These are phyloP conservation scores for Etheostoma cragini DNA, from an alignment of 2,113 vertebrate species.

Conservation along the genomic window DNA sequence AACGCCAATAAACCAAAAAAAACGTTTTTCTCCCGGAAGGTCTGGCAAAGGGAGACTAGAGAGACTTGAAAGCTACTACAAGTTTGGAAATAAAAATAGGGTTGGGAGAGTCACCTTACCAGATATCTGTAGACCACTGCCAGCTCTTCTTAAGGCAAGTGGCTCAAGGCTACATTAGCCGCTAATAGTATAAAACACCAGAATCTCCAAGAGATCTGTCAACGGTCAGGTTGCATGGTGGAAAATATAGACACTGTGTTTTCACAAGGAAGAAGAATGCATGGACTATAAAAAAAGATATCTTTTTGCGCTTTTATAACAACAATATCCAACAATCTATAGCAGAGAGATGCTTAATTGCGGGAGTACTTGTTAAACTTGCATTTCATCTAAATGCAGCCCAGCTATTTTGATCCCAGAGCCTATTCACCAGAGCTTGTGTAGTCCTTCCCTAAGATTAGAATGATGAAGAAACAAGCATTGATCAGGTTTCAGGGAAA, in stretches of 20 bases:
- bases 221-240: background rate
- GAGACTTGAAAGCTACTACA: too few relatives aligned
- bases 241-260: background rate
- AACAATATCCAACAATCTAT: background rate
- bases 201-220: too few relatives aligned
- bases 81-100: too few relatives aligned
- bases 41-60: too few relatives aligned
- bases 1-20: too few relatives aligned
- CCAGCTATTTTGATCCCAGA: background rate
- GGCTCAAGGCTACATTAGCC: too few relatives aligned
- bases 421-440: background rate
- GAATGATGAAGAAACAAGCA: background rate
- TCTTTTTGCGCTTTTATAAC: background rate
- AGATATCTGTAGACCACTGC: too few relatives aligned
- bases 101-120: too few relatives aligned
- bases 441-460: background rate
- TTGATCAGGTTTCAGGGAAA: background rate
- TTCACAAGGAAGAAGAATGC: background rate
- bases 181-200: too few relatives aligned
- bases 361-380: background rate
- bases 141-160: too few relatives aligned
- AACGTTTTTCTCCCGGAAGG: too few relatives aligned
- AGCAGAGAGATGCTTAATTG: too few relatives aligned
- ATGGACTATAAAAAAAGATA: background rate
- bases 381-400: background rate